Evolutionary conservation across 2,113 vertebrate genomes (phyloP), one percentile per base, ranked within the genome.

Genomic region (Collichthys lucidus): DNA sequence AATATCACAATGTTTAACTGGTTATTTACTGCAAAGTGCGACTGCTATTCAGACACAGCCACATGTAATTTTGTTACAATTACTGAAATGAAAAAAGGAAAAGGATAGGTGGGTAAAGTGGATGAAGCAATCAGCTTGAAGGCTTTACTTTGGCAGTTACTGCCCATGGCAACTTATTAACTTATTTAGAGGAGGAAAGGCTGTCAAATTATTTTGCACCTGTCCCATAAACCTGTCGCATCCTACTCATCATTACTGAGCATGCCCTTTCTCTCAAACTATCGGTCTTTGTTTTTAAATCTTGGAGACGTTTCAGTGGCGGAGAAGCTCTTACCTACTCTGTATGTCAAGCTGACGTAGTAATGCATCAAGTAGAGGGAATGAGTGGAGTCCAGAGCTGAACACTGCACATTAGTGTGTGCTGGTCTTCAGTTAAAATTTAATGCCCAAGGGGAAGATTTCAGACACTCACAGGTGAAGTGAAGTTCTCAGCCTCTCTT

Each of bases 361-460:
- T 69, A 86, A 88, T 91, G 83, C 91, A 91, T 89, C 84, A 85
- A 68, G 76, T 29, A 44, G 35, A 86, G 80, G 78, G 86, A 74
- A 65, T 77, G 73, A 89, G 72, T 76, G 31, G 72, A 77, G 85
- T 74, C 72, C 81, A 24, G 47, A 66, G 74, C 77, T 83, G 84
- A 86, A 88, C 74, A 72, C 56, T 74, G 61, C 85, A 79, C 80
- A 80, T 86, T 79, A 69, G 66, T 53, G 44, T 79, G 61, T 87
- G 81, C 74, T 64, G 62, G 80, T 85, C 85, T 53, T 77, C 72
- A 31, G 77, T 83, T 86, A 83, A 87, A 92, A 77, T 83, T 74
- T 65, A 15, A 20, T 55, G 85, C 86, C 86, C 61, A 77, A 71
- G 80, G 88, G 35, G 88, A 61, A 88, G 88, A 79, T 83, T 88